phyloP scores from a whole-genome alignment of 2,888 invertebrate species.

The Phania funesta region DNA sequence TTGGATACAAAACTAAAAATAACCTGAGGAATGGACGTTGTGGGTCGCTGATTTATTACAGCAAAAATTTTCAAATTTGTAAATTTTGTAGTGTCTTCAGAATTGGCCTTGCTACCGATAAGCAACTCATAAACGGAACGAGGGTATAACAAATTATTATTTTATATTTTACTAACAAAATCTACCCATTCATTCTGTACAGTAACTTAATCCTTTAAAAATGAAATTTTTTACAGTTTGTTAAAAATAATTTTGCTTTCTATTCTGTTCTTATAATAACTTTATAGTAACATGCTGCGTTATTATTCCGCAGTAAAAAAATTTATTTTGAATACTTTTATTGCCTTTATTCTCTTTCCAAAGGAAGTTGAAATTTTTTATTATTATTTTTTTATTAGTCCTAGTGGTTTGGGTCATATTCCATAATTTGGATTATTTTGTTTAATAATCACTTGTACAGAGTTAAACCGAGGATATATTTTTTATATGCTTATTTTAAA shows the following conservation, averaged over 20 bases:
- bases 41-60: too few species aligned
- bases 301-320: slow-evolving; percentile 11
- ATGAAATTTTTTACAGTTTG: background rate
- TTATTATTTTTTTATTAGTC: background rate
- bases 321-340: background rate
- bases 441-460: too few species aligned
- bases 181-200: background rate
- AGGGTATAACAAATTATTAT: background rate
- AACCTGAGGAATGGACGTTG: too few species aligned
- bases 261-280: background rate
- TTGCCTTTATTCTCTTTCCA: background rate
- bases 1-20: too few species aligned
- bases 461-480: too few species aligned
- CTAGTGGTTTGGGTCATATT: background rate
- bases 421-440: too few species aligned
- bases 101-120: too few species aligned
- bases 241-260: slow-evolving; percentile 4
- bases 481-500: too few species aligned
- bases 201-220: background rate
- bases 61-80: too few species aligned
- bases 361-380: background rate
- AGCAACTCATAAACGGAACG: too few species aligned
- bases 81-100: too few species aligned
- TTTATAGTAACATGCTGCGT: background rate
- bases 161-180: background rate